Evolutionary conservation across 2,113 vertebrate genomes (phyloP).

Genomic region (Tachuris rubrigastra): DNA sequence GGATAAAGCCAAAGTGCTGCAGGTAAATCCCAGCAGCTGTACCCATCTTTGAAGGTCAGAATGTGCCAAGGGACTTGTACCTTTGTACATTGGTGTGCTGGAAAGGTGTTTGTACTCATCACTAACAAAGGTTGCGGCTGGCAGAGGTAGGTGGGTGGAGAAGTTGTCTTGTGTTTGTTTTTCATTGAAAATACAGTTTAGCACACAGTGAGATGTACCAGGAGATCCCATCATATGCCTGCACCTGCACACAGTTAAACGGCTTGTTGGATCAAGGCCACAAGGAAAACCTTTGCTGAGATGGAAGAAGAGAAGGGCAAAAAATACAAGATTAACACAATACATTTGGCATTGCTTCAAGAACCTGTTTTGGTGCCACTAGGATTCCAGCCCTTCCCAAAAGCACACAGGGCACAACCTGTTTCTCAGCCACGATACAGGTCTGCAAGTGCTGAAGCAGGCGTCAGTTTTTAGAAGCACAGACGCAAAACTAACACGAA

Average conservation of each 20-base stretch:
- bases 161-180: background rate
- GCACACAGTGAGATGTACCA: background rate
- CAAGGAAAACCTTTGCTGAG: background rate
- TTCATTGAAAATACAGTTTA: background rate
- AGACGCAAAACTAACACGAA: background rate
- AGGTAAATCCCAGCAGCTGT: background rate
- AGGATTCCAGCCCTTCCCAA: background rate
- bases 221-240: background rate
- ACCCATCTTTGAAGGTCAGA: background rate
- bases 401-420: fast-evolving
- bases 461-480: fast-evolving
- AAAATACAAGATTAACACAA: background rate
- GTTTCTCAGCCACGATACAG: background rate
- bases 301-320: background rate
- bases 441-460: background rate
- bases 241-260: background rate
- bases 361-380: background rate
- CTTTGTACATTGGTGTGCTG: background rate
- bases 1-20: background rate
- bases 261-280: background rate
- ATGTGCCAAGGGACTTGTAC: background rate
- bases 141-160: background rate
- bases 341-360: background rate
- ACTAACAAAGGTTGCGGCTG: background rate
- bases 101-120: background rate